These are phyloP conservation scores for Elegia similella DNA, from an alignment of 2,888 invertebrate genomes.

Conservation along the genomic window DNA sequence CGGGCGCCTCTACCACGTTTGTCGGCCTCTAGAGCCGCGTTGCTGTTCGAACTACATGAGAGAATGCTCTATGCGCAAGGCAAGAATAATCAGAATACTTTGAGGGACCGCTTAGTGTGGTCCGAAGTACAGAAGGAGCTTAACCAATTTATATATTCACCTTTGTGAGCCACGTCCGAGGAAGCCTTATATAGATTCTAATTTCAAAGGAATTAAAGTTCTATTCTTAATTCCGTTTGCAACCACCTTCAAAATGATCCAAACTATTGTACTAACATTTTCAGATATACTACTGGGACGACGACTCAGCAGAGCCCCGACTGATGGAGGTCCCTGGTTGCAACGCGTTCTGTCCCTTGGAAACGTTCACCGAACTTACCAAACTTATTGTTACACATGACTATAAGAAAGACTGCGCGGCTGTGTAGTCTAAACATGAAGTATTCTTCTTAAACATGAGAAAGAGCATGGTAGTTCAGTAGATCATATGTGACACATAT, in stretches of 20 bases:
- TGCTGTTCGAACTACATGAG: too few relatives aligned
- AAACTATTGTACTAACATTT: constrained; percentile 26
- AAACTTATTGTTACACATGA: constrained; percentile 67
- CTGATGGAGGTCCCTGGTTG: constrained; percentile 80
- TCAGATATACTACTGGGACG: constrained; percentile 79
- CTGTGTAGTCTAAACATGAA: constrained; percentile 28
- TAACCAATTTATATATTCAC: too few relatives aligned
- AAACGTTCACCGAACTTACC: constrained; percentile 71
- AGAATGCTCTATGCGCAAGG: too few relatives aligned
- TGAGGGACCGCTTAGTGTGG: too few relatives aligned
- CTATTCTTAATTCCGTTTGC: too few relatives aligned
- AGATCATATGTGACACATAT: background rate
- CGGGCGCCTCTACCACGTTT: too few relatives aligned
- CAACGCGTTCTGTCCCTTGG: constrained; percentile 73
- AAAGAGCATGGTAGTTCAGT: background rate
- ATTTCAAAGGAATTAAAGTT: too few relatives aligned
- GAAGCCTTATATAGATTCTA: too few relatives aligned
- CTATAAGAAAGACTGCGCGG: constrained; percentile 68
- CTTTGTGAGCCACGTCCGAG: background rate
- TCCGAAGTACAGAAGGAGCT: too few relatives aligned
- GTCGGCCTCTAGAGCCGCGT: too few relatives aligned
- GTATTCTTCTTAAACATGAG: background rate
- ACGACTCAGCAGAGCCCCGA: constrained; percentile 72
- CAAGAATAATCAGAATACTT: too few relatives aligned
- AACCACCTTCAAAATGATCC: too few relatives aligned